Base-by-base conservation (phyloP, 2,113 vertebrate genomes). In the Alaudala cheleensis region DNA sequence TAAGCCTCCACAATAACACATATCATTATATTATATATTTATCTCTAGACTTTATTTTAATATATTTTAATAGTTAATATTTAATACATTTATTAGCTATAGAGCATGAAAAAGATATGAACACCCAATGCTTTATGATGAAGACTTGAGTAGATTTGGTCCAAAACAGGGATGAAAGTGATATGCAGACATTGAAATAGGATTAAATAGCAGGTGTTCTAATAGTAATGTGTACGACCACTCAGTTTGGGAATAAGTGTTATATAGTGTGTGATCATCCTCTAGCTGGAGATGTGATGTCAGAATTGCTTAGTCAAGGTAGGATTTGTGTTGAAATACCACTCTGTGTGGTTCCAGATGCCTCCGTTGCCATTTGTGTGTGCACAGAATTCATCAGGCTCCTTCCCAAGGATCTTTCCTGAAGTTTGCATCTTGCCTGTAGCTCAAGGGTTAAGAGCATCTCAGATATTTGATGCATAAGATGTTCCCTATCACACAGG, bases 391-490 rank as follows among this genome's bases (percentile, higher is more conserved):
- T 83, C 31, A 53, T 61, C 50, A n/a, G 0, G 21, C 29, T 54
- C 25, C 42, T 73, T 65, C 26, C 31, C 14, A 12, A 0, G 34
- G 49, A 14, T 73, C 84, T 88, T 47, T 34, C 34, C 42, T 70
- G 39, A 45, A 57, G 21, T 42, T 51, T 91, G 16, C 18, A 11
- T 73, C 39, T 70, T 77, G 64, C 31, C 18, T 74, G 16, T 47
- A 37, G 72, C 42, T 71, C 29, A 19, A 1, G 24, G 21, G 13
- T 60, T 81, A 42, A 16, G 50, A 24, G 4, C 51, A 58, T 91
- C 80, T 93, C 50, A 39, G 64, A 22, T 91, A 58, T 72, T 76
- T 95, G 79, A 60, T 60, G 51, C 69, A 62, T 81, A 23, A 87
- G 77, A 22, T 74, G 87, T 51, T 91, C 47, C 39, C 54, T 88